phyloP scores from a whole-genome alignment of 2,888 invertebrate genomes.

The Hemithea aestivaria region DNA sequence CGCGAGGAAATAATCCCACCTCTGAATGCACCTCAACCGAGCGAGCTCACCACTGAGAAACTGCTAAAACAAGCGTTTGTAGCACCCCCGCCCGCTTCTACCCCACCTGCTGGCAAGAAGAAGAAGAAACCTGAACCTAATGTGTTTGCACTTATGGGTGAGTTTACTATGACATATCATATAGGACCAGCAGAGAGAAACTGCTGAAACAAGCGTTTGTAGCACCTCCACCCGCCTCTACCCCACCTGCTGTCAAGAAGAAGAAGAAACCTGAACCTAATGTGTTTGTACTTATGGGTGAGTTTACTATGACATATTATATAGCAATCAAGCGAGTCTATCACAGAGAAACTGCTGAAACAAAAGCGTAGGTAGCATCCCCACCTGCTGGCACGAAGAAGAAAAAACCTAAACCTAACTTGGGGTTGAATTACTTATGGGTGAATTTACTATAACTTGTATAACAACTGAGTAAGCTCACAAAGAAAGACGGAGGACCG shows the following conservation, averaged over 20 bases:
- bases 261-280: constrained; percentile 67
- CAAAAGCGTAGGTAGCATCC: no score
- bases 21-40: constrained; percentile 62
- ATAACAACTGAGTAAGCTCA: no score
- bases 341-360: no score
- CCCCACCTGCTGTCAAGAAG: constrained; percentile 55
- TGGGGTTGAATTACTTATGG: no score
- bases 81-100: constrained; percentile 27
- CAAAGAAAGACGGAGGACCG: no score
- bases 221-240: constrained; percentile 27
- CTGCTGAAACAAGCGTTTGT: constrained; percentile 59
- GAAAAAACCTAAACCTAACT: no score
- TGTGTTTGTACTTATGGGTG: constrained; percentile 65
- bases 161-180: constrained; percentile 23
- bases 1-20: constrained; percentile 62
- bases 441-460: no score
- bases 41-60: constrained; percentile 68
- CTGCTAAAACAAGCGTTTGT: constrained; percentile 59
- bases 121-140: constrained; percentile 67
- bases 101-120: constrained; percentile 54
- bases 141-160: constrained; percentile 65
- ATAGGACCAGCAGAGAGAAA: constrained; percentile 19
- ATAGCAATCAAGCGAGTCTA: no score
- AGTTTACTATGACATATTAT: no score
- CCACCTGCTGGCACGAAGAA: no score